Conservation (phyloP, 2,888 invertebrate species). For the Pharmacophagus antenor region DNA sequence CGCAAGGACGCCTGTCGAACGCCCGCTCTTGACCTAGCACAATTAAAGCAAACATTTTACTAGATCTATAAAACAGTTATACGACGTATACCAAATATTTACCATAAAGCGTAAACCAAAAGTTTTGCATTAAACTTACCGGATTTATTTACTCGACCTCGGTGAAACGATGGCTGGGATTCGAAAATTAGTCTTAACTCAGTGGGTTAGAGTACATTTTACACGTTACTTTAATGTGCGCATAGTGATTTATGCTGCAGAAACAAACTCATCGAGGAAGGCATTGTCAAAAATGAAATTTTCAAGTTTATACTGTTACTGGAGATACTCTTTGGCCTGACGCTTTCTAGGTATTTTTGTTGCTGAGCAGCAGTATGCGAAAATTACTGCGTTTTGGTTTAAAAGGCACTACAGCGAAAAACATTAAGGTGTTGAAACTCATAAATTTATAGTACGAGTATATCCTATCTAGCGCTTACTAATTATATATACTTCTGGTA, state of each 20-base stretch:
- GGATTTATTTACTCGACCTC: slow-evolving; percentile 72
- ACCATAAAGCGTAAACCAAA: slow-evolving; percentile 81
- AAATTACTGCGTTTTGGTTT: no score
- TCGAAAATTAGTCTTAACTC: slow-evolving; percentile 47
- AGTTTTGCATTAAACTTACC: slow-evolving; percentile 78
- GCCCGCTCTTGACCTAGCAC: slow-evolving; percentile 79
- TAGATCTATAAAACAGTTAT: slow-evolving; percentile 79
- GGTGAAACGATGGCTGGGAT: slow-evolving; percentile 50
- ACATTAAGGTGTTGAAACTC: no score
- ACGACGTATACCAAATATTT: slow-evolving; percentile 80
- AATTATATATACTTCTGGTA: no score
- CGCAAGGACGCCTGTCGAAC: slow-evolving; percentile 80
- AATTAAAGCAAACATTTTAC: slow-evolving; percentile 80
- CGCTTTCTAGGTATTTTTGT: no score
- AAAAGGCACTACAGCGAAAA: no score
- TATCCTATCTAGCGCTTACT: no score
- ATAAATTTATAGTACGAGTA: no score
- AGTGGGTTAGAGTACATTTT: slow-evolving; percentile 38
- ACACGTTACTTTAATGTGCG: not conserved
- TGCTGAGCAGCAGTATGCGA: no score
- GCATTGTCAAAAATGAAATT: slow-evolving; percentile 42
- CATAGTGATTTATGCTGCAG: slow-evolving; percentile 47
- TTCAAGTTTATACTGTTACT: slow-evolving; percentile 39
- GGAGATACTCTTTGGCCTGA: no score
- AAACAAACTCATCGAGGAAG: slow-evolving; percentile 48